Conservation (phyloP, 2,888 invertebrate genomes). For the Cetonia aurata region DNA sequence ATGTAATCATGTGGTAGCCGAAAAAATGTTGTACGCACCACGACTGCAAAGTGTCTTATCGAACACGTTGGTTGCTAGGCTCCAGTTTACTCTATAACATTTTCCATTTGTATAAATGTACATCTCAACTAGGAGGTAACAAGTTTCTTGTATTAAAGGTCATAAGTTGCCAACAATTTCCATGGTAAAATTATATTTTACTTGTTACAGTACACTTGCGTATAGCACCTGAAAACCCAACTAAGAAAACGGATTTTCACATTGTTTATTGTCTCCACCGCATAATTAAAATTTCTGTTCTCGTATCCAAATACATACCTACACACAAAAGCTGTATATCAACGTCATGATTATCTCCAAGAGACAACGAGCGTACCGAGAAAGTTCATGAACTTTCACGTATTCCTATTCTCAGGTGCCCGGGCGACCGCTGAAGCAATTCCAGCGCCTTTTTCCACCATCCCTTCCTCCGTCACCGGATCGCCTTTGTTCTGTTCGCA, state of each 20-base stretch:
- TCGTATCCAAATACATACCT: conserved; percentile 6
- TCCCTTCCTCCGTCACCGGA: conserved; percentile 4
- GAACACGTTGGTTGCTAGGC: too few relatives aligned
- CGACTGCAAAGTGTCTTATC: too few relatives aligned
- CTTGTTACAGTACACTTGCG: too few relatives aligned
- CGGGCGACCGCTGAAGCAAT: conserved; percentile 12
- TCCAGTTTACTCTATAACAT: too few relatives aligned
- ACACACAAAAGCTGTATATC: conserved; percentile 15
- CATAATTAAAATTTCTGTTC: conserved; percentile 17
- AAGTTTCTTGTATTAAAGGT: too few relatives aligned
- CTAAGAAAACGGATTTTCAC: not conserved
- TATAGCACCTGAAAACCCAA: too few relatives aligned
- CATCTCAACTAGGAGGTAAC: too few relatives aligned
- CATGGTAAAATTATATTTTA: too few relatives aligned
- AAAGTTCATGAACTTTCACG: conserved; percentile 35
- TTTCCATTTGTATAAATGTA: too few relatives aligned
- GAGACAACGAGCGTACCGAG: conserved; percentile 8
- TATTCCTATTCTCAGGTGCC: conserved; percentile 28
- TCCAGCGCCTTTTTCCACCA: conserved; percentile 16
- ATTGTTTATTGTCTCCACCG: not conserved
- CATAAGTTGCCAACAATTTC: too few relatives aligned
- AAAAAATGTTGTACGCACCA: too few relatives aligned
- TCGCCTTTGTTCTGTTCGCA: conserved; percentile 19
- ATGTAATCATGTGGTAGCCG: too few relatives aligned
- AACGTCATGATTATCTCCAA: conserved; percentile 15